Evolutionary conservation across 1,140 invertebrate species (phyloP), one percentile per base, ranked within the genome.

Genomic region (Triops longicaudatus): DNA sequence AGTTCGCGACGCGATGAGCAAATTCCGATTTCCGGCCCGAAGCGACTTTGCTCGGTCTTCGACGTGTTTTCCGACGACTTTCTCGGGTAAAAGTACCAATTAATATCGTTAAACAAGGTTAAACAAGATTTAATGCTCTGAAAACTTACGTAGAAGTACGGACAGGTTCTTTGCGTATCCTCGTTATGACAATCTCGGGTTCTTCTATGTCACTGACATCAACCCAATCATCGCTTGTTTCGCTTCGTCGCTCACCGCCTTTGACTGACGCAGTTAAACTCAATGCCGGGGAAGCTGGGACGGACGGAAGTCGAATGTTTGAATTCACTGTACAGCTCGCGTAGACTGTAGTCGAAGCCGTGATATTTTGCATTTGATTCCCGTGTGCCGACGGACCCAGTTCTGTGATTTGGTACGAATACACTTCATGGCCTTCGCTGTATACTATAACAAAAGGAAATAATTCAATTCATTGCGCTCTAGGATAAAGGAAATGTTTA

Each of bases 191-290:
- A 31, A 31, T 43, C 17, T 26, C 26, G 11, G 76, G 76, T 72
- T 77, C 76, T 26, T 81, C 80, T 0, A 78, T 76, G 73, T 81
- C 80, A 63, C 80, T 81, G 43, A 80, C 74, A 72, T 81, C 80
- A 41, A 81, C 76, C 80, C 80, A 81, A 75, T 81, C 80, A 72
- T 81, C 80, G 10, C 79, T 80, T 26, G 79, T 80, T 75, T 81
- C 80, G 74, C 80, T 81, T 31, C 79, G 78, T 6, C 79, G 74
- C 72, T 80, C 79, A 5, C 78, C 78, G 26, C 79, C 79, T 11
- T 79, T 74, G 26, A 79, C 78, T 9, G 80, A 79, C 14, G 79
- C 76, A 22, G 80, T 79, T 17, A 79, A 73, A 26, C 77, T 78
- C 22, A 77, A 73, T 17, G 78, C 78, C 1, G 78, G 78, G 7